Evolutionary conservation across 1,140 invertebrate genomes (phyloP).

Genomic region (Atopsyche davidsoni): DNA sequence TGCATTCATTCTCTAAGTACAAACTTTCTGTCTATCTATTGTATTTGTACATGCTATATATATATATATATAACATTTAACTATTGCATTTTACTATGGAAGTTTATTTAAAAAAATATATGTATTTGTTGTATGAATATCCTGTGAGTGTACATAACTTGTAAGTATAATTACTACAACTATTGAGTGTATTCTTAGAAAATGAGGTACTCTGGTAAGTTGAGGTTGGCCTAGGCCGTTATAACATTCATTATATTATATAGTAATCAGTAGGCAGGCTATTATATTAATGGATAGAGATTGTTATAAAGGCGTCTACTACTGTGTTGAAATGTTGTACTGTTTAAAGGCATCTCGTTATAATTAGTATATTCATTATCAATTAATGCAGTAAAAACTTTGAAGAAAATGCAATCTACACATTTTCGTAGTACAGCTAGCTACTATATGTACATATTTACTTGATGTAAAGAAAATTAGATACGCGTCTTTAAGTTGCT

Average conservation of each 20-base stretch:
- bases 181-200: constrained; percentile 31
- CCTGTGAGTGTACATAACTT: constrained; percentile 16
- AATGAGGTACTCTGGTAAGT: constrained; percentile 31
- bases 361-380: constrained; percentile 24
- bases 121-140: constrained; percentile 25
- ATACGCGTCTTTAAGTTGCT: too few relatives aligned
- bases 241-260: constrained; percentile 13
- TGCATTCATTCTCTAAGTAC: constrained; percentile 30
- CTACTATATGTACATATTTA: constrained; percentile 30
- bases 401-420: constrained; percentile 30
- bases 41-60: constrained; percentile 27
- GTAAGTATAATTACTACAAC: constrained; percentile 24
- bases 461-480: constrained; percentile 22
- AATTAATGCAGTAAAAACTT: constrained; percentile 27
- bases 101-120: constrained; percentile 29
- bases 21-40: constrained; percentile 25
- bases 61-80: constrained; percentile 28
- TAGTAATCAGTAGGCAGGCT: constrained; percentile 28
- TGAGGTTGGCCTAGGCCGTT: constrained; percentile 17
- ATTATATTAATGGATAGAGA: constrained; percentile 24
- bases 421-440: constrained; percentile 27
- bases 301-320: constrained; percentile 22
- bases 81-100: constrained; percentile 29
- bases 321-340: constrained; percentile 30
- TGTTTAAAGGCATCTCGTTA: constrained; percentile 31